Evolutionary conservation across 2,888 invertebrate genomes (phyloP).

Genomic region (Coelogynopora nodosa): DNA sequence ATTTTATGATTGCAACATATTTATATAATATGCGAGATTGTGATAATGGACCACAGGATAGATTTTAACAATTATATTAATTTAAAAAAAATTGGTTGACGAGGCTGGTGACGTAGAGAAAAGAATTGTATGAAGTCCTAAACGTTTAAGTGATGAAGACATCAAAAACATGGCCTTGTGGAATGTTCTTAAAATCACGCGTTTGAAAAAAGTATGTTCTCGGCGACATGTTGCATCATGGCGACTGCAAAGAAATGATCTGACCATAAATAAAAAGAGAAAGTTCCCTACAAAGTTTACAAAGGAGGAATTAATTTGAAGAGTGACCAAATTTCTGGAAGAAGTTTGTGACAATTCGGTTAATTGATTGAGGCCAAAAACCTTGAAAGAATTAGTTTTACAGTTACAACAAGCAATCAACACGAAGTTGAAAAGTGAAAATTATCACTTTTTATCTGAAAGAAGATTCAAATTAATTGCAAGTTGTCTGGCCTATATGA

Average conservation of each 20-base stretch:
- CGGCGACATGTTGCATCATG: not conserved
- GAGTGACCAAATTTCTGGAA: not conserved
- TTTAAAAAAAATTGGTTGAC: not conserved
- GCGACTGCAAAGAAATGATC: not conserved
- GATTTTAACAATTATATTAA: not conserved
- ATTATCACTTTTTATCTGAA: not conserved
- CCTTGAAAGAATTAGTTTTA: not conserved
- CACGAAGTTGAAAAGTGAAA: not conserved
- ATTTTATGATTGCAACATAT: too few species aligned
- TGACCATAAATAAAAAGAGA: too few species aligned
- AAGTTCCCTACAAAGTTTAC: too few species aligned
- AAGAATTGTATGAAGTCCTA: not conserved
- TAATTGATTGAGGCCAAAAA: not conserved
- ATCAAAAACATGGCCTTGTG: not conserved
- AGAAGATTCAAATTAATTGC: not conserved
- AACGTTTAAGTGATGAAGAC: not conserved
- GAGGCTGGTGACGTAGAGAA: not conserved
- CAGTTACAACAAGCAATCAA: not conserved
- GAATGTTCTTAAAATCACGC: not conserved
- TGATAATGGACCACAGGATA: not conserved
- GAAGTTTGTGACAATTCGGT: not conserved
- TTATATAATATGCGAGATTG: too few species aligned
- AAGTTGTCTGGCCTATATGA: not conserved
- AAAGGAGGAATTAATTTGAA: not conserved
- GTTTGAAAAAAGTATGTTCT: not conserved